Evolutionary conservation across 1,140 invertebrate genomes (phyloP), one percentile per base, ranked within the genome.

Genomic region (Pantala flavescens): DNA sequence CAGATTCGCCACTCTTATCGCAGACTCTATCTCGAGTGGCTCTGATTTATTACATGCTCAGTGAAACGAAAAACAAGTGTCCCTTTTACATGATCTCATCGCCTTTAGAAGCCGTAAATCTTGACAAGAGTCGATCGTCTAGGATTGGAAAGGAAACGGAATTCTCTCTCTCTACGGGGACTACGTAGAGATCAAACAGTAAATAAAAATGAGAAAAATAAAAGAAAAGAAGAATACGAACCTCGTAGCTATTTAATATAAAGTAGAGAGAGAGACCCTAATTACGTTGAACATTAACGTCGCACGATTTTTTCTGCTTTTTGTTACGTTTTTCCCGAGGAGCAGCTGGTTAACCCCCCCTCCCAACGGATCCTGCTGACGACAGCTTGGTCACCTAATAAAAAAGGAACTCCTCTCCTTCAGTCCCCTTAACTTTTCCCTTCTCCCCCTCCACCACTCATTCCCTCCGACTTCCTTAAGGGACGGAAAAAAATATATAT

Each of bases 231-330:
- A 49, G 43, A 63, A 63, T 63, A 3, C 49, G 5, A 36, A 2
- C n/a, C 5, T 63, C 49, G 1, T 12, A 1, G 49, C 49, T 21
- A 63, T 63, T 63, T 16, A 63, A 63, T 19, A 63, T 63, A 63
- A 63, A 21, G n/a, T 63, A 16, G n/a, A 11, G 10, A 16, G 43
- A 11, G 43, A 16, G 49, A 21, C 49, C 49, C 49, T 63, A 63
- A 63, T 63, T 63, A 63, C 49, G 49, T 63, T 63, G 49, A 21
- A 21, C 49, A 63, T 63, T 63, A 63, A 63, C 49, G 49, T 63
- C 14, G 49, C 49, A 63, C 1, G 49, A 63, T 63, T 19, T 63
- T 63, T 63, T 63, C 49, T 63, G 14, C 49, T 63, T 21, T 21
- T 21, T 63, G 49, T 21, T 21, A 16, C 49, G 16, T 19, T 21